Evolutionary conservation across 2,888 invertebrate genomes (phyloP).

Genomic region (Barypeithes pellucidus): DNA sequence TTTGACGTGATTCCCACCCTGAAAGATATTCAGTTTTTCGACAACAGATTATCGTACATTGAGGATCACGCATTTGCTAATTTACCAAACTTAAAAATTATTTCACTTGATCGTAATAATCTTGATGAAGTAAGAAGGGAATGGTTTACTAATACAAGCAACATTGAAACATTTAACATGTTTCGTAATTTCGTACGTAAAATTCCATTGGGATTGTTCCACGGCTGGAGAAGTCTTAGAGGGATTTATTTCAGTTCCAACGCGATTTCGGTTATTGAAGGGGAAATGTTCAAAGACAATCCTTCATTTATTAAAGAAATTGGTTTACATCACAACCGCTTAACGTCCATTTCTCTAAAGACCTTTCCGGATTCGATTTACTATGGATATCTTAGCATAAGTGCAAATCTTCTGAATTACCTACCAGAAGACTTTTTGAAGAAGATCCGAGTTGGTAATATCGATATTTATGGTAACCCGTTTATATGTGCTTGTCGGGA

Average conservation of each 20-base stretch:
- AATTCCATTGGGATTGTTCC: background rate
- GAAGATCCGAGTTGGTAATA: background rate
- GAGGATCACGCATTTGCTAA: no score
- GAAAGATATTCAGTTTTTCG: no score
- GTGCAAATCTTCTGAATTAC: slow-evolving; percentile 4
- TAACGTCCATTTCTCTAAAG: background rate
- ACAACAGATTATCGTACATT: no score
- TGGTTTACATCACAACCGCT: background rate
- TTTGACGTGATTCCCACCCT: no score
- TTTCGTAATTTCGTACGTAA: background rate
- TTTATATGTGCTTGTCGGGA: background rate
- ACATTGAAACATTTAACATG: background rate
- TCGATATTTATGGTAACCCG: slow-evolving; percentile 4
- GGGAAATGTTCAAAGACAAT: background rate
- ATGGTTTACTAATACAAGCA: no score
- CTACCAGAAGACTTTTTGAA: slow-evolving; percentile 8
- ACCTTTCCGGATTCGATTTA: background rate
- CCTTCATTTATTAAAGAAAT: background rate
- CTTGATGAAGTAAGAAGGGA: background rate
- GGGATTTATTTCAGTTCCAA: background rate
- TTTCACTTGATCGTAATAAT: no score
- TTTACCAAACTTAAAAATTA: no score
- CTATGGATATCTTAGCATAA: background rate
- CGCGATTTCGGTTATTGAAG: background rate
- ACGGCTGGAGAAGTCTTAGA: background rate